These are phyloP conservation scores for Heteractis magnifica DNA, from an alignment of 92 coral and sea anemone species.

Conservation along the genomic window DNA sequence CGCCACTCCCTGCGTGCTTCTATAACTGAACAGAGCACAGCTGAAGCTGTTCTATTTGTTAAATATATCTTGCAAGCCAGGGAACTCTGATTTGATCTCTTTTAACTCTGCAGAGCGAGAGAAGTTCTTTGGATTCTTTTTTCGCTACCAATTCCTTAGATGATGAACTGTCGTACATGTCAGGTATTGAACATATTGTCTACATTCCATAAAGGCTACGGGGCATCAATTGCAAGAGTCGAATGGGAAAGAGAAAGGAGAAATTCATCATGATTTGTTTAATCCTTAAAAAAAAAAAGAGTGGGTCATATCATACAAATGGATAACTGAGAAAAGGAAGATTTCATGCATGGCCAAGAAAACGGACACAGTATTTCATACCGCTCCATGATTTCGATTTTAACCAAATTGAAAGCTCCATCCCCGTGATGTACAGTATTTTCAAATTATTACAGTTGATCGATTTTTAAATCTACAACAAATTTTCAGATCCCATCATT, in stretches of 20 bases:
- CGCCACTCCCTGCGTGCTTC: neutral
- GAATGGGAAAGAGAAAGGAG: neutral
- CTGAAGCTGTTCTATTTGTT: neutral
- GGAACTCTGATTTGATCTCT: neutral
- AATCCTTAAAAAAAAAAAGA: no score
- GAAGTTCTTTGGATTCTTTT: slow-evolving; percentile 23
- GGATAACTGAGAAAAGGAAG: neutral
- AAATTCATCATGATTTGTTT: no score
- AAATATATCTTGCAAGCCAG: neutral
- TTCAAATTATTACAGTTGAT: neutral
- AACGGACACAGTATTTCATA: neutral
- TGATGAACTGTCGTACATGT: neutral
- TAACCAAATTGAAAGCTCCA: neutral
- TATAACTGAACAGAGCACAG: neutral
- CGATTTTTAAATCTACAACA: no score
- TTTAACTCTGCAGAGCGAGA: slow-evolving; percentile 2
- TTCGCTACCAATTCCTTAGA: slow-evolving; percentile 1
- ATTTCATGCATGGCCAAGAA: neutral
- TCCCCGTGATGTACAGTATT: neutral
- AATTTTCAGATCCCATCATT: neutral
- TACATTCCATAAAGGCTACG: neutral
- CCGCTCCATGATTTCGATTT: neutral
- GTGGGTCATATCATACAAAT: no score
- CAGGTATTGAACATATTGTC: neutral
- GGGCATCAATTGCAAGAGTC: neutral